Percentiles rank a stretch among this genome's conserved stretches.
Conservation (phyloP, 2,888 invertebrate genomes). For the Phyto melanocephala region DNA sequence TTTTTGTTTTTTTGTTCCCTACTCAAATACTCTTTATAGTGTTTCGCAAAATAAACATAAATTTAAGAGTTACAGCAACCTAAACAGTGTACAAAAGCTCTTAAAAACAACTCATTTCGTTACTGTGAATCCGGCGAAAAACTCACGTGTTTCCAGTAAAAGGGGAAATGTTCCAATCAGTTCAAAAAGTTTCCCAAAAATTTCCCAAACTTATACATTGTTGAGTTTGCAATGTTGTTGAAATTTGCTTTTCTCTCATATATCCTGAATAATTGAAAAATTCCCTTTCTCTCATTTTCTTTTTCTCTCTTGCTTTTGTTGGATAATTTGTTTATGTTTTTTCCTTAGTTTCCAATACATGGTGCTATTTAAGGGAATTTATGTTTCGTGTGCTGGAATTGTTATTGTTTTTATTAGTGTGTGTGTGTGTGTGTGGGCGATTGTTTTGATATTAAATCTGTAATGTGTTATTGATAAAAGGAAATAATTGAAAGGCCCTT, state of each 20-base stretch:
- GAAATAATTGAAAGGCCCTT: not conserved
- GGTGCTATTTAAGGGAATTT: not conserved
- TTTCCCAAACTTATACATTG: not conserved
- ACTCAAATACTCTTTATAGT: constrained; percentile 3
- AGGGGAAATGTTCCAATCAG: constrained; percentile 39
- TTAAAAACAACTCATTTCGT: not conserved
- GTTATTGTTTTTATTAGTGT: not conserved
- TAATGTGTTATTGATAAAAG: not conserved
- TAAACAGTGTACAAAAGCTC: not conserved
- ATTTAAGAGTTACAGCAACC: constrained; percentile 24
- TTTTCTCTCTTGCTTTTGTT: not conserved
- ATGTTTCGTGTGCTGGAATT: not conserved
- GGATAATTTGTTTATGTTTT: not conserved
- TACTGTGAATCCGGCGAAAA: constrained; percentile 51
- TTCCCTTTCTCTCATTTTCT: not conserved
- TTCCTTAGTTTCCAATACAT: not conserved
- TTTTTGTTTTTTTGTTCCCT: not conserved
- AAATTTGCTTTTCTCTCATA: not conserved
- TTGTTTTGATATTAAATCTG: constrained; percentile 8
- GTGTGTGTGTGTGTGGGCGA: not conserved
- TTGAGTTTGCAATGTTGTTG: not conserved
- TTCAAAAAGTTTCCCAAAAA: not conserved
- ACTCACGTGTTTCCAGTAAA: constrained; percentile 59
- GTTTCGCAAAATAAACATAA: not conserved
- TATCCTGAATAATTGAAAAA: not conserved